Percentiles rank a stretch among this genome's conserved stretches.
Conservation (phyloP, 2,888 invertebrate species). For the Drosophila phalerata region DNA sequence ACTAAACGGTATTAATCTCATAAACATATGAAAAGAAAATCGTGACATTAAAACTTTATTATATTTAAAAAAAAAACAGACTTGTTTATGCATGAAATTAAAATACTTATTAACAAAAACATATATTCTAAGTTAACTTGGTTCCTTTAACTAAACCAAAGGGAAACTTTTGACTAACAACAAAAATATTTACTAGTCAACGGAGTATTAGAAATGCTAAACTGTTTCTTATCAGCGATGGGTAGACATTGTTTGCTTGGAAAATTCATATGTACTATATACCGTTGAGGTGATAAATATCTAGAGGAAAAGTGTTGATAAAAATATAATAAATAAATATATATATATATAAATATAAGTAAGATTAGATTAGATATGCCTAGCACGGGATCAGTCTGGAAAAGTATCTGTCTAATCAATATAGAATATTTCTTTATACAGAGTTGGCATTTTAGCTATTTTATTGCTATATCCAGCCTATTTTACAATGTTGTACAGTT, state of each 20-base stretch:
- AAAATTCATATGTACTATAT: conserved; percentile 2
- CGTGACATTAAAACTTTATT: background rate
- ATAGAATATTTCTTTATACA: background rate
- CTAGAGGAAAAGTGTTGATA: conserved; percentile 21
- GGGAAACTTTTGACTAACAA: conserved; percentile 6
- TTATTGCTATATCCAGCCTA: background rate
- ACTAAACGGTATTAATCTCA: background rate
- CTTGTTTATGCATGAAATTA: background rate
- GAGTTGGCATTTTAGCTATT: background rate
- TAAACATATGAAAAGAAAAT: conserved; percentile 4
- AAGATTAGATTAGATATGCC: conserved; percentile 27
- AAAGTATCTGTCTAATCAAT: conserved; percentile 3
- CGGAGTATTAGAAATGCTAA: conserved; percentile 5
- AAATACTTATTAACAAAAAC: background rate
- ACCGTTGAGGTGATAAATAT: conserved; percentile 23
- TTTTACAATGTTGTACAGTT: background rate
- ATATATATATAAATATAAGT: conserved; percentile 18
- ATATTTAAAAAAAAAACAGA: conserved; percentile 1
- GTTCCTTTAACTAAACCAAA: conserved; percentile 2
- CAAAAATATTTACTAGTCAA: conserved; percentile 2
- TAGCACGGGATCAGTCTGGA: conserved; percentile 8
- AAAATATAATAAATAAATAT: conserved; percentile 23
- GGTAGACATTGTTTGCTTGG: conserved; percentile 13
- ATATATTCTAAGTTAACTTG: conserved; percentile 7
- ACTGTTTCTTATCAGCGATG: conserved; percentile 18